These are phyloP conservation scores for Hirudinaria manillensis DNA, from an alignment of 2,888 invertebrate genomes.

Conservation along the genomic window DNA sequence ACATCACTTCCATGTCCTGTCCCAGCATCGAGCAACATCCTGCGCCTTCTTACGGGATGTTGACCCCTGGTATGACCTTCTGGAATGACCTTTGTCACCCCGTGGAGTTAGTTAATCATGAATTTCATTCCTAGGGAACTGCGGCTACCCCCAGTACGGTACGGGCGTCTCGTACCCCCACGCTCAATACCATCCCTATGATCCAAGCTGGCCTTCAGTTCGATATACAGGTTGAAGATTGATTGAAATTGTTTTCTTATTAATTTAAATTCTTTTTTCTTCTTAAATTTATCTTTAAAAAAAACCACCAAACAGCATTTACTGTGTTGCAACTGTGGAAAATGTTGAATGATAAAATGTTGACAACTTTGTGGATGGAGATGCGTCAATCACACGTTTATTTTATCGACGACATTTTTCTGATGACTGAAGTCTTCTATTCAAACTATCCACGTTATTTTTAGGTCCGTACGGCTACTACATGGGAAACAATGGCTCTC, in stretches of 20 bases:
- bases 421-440: no score
- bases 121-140: slow-evolving; percentile 9
- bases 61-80: not conserved
- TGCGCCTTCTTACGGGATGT: slow-evolving; percentile 15
- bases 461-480: slow-evolving; percentile 29
- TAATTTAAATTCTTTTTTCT: not conserved
- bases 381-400: no score
- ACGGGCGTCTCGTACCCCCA: slow-evolving; percentile 17
- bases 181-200: slow-evolving; percentile 31
- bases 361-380: no score
- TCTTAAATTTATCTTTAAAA: no score
- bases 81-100: not conserved
- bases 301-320: no score
- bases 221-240: slow-evolving; percentile 26
- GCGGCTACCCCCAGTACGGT: slow-evolving; percentile 31
- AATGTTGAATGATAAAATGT: no score
- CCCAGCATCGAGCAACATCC: slow-evolving; percentile 16
- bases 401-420: no score
- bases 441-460: not conserved
- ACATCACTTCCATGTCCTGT: slow-evolving; percentile 14
- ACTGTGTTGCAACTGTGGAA: no score
- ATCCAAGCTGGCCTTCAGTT: slow-evolving; percentile 29
- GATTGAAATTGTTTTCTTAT: not conserved
- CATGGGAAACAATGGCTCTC: slow-evolving; percentile 25
- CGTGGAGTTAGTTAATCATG: no score